Evolutionary conservation across 64 coral and sea anemone species (phyloP), one percentile per base, ranked within the genome.

Genomic region (Pocillopora verrucosa): DNA sequence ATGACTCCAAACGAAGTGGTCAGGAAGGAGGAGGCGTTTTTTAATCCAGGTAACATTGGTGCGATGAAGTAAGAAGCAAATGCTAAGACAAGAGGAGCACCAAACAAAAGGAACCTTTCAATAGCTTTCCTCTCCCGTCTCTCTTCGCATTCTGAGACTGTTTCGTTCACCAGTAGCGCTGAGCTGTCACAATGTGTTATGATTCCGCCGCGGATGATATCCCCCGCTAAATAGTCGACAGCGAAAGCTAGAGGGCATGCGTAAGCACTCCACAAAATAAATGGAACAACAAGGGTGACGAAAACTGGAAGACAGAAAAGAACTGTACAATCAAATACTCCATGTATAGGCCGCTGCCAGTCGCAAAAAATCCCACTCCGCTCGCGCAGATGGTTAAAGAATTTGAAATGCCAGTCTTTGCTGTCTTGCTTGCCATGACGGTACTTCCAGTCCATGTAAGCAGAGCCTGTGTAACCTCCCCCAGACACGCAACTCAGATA

Each of bases 361-460:
- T 82, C 63, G 15, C 90, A 82, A 36, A 77, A 79, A 9, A 60
- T 60, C 5, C 83, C 88, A 78, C 78, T 76, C 56, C 83, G 78
- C 17, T 91, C 65, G 16, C 84, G 76, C 67, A 95, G 73, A n/a
- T 92, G 84, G 5, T 92, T 84, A 76, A 95, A 95, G 78, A 90
- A 94, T 22, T 74, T 65, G 17, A 78, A 51, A 73, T 94, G 93
- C 93, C 93, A 94, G 17, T 91, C 88, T 34, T 58, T 80, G n/a
- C 59, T 65, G 16, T 72, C 89, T 82, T 61, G 11, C 6, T 78
- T 67, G 13, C 63, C 81, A 74, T 94, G 59, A 22, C 93, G 83
- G 58, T 74, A 94, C 57, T 94, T 94, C 93, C 93, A 94, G 69
- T 94, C 93, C 22, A 94, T 20, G 60, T 90, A 94, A 12, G 93